Conservation (phyloP, 1,140 invertebrate species). For the Pristionchus pacificus region DNA sequence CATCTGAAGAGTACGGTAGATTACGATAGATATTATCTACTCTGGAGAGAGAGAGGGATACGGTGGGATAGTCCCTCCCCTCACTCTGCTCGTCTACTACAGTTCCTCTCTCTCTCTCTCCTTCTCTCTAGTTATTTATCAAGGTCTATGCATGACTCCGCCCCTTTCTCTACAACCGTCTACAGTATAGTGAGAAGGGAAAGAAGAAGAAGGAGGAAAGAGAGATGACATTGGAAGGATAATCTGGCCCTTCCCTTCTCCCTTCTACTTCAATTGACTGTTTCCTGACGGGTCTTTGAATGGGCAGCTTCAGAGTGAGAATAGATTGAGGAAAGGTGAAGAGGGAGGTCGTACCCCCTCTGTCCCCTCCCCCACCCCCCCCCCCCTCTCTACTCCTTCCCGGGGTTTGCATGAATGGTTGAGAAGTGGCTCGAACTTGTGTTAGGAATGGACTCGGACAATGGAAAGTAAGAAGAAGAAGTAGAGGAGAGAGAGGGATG, state of each 20-base stretch:
- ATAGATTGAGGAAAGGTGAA: background rate
- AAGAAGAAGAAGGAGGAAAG: background rate
- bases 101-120: too few relatives aligned
- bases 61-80: background rate
- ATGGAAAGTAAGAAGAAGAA: slow-evolving; percentile 10
- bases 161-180: too few relatives aligned
- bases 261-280: background rate
- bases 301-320: background rate
- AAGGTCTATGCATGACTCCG: background rate
- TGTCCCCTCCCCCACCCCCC: background rate
- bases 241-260: background rate
- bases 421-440: background rate
- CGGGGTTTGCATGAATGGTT: background rate
- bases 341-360: background rate
- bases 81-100: too few relatives aligned
- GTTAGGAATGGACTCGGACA: background rate
- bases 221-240: background rate
- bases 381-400: background rate
- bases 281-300: background rate
- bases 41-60: background rate
- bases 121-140: too few relatives aligned
- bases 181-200: background rate
- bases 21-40: too few relatives aligned
- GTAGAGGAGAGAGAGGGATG: background rate
- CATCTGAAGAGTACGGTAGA: slow-evolving; percentile 39